Conservation (phyloP, 2,113 vertebrate species). For the Trematocara variabile region DNA sequence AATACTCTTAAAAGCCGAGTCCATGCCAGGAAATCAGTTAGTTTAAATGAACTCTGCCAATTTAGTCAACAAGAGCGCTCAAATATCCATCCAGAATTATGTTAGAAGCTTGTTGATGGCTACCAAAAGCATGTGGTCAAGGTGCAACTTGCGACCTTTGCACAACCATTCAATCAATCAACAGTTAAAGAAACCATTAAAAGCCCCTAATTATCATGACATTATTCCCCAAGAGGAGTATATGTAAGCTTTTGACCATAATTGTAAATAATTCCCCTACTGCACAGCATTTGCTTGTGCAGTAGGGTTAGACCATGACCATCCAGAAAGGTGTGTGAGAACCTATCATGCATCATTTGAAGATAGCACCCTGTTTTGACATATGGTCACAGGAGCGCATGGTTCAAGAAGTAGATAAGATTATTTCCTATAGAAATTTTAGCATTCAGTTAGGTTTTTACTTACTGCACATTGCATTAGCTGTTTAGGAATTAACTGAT, state of each 20-base stretch:
- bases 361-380: not conserved
- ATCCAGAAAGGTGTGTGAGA: not conserved
- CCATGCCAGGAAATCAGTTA: not conserved
- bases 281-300: not conserved
- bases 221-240: not conserved
- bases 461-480: not conserved
- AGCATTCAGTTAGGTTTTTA: not conserved
- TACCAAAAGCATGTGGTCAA: not conserved
- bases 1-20: not conserved
- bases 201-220: not conserved
- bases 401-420: not conserved
- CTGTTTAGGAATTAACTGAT: not conserved
- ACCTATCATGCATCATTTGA: not conserved
- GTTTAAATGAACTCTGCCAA: not conserved
- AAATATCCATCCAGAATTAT: not conserved
- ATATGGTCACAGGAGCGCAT: not conserved
- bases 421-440: not conserved
- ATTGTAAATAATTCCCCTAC: not conserved
- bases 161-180: not conserved
- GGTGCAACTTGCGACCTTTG: not conserved
- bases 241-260: not conserved
- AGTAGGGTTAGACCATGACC: not conserved
- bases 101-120: not conserved
- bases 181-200: not conserved
- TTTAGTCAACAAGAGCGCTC: not conserved